These are phyloP conservation scores for Oscheius myriophilus DNA, from an alignment of 2,888 invertebrate species.

Conservation along the genomic window DNA sequence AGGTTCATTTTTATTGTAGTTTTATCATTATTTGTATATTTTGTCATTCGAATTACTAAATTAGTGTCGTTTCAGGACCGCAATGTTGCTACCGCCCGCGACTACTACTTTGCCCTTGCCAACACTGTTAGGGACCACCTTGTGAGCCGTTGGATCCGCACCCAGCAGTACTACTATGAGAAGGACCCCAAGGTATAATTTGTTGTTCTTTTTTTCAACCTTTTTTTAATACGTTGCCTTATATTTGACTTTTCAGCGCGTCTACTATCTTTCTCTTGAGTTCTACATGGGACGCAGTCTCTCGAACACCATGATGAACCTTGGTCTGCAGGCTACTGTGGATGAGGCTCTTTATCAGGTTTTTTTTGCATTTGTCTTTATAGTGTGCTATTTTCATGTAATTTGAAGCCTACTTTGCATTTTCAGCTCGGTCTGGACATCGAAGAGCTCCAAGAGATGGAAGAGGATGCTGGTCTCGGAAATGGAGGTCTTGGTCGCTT, in stretches of 20 bases:
- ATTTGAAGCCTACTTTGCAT: too few species aligned
- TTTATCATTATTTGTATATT: background rate
- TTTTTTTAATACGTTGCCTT: too few species aligned
- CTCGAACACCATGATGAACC: constrained; percentile 98
- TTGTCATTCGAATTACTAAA: background rate
- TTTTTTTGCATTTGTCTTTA: background rate
- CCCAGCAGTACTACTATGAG: constrained; percentile 98
- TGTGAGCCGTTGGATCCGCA: constrained; percentile 97
- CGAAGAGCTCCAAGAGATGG: constrained; percentile 94
- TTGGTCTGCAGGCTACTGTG: constrained; percentile 91
- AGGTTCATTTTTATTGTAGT: constrained; percentile 39
- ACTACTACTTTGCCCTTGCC: constrained; percentile 97
- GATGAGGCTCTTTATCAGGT: constrained; percentile 92
- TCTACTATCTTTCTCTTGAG: constrained; percentile 97
- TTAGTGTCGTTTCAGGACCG: constrained; percentile 86
- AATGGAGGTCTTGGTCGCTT: constrained; percentile 91
- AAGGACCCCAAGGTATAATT: constrained; percentile 99
- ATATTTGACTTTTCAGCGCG: constrained; percentile 78
- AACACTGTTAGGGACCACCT: constrained; percentile 97
- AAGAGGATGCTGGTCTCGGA: constrained; percentile 97
- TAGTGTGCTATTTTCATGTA: background rate
- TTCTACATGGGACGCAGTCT: constrained; percentile 99
- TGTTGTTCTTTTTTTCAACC: background rate
- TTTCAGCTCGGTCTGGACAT: constrained; percentile 88
- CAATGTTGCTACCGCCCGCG: constrained; percentile 95